phyloP scores from a whole-genome alignment of 2,888 invertebrate genomes.

The Ferdinandea cuprea region DNA sequence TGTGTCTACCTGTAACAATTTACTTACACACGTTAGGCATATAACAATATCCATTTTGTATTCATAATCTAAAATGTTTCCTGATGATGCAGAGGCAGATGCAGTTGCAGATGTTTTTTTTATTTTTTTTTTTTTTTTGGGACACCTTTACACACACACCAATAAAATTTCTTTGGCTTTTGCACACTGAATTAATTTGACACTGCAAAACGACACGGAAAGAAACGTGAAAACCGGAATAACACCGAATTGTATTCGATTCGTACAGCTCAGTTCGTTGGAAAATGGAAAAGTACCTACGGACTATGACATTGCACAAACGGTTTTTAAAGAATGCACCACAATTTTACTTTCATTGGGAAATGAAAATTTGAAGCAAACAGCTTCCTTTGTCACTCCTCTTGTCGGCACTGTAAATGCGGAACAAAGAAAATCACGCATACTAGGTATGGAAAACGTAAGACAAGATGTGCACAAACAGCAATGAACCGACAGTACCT shows the following conservation, averaged over 20 bases:
- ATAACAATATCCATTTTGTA: slow-evolving; percentile 58
- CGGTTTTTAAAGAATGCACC: slow-evolving; percentile 24
- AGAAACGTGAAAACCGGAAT: slow-evolving; percentile 60
- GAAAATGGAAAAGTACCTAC: not conserved
- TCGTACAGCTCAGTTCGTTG: slow-evolving; percentile 14
- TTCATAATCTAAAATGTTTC: slow-evolving; percentile 24
- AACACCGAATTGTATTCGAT: slow-evolving; percentile 51
- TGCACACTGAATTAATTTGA: slow-evolving; percentile 66
- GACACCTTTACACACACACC: slow-evolving; percentile 42
- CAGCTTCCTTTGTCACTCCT: slow-evolving; percentile 59
- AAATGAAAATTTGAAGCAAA: slow-evolving; percentile 45
- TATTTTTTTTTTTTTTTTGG: no score
- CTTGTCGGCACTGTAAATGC: slow-evolving; percentile 32
- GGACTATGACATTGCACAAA: slow-evolving; percentile 30
- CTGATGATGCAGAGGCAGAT: slow-evolving; percentile 33
- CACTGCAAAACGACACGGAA: slow-evolving; percentile 34
- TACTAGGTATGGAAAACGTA: slow-evolving; percentile 38
- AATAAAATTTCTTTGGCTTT: slow-evolving; percentile 46
- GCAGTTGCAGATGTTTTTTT: slow-evolving; percentile 61
- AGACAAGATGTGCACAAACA: slow-evolving; percentile 48
- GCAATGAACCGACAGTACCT: slow-evolving; percentile 10
- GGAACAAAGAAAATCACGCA: slow-evolving; percentile 71
- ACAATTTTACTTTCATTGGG: slow-evolving; percentile 67
- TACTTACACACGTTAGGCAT: slow-evolving; percentile 55
- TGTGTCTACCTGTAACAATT: slow-evolving; percentile 16